A percentile compares a stretch with the other conserved stretches of the same genome.
Conservation (phyloP, 2,888 invertebrate genomes). For the Tipula lateralis region DNA sequence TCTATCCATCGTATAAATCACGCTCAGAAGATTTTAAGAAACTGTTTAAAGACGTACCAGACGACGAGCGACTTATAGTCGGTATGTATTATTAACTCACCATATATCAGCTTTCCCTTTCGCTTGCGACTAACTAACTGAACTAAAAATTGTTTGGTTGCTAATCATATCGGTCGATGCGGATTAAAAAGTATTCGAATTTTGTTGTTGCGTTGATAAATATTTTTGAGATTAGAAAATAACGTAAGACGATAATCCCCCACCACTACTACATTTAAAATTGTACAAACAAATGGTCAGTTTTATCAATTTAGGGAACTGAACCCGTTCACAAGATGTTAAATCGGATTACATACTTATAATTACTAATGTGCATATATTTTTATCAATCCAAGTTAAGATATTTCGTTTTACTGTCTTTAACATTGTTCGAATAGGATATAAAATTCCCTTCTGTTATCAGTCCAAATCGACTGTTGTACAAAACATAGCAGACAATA, state of each 20-base stretch:
- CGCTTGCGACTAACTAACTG: not conserved
- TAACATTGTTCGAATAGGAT: not conserved
- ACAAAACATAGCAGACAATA: not conserved
- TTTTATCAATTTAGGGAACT: not conserved
- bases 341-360: not conserved
- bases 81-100: constrained; percentile 57
- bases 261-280: not conserved
- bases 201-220: not conserved
- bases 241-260: not conserved
- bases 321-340: not conserved
- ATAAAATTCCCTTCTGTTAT: not conserved
- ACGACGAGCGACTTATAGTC: constrained; percentile 86
- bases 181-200: not conserved
- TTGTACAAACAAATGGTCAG: not conserved
- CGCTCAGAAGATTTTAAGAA: constrained; percentile 87
- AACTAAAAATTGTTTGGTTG: not conserved
- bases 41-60: constrained; percentile 86
- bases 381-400: not conserved
- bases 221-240: not conserved
- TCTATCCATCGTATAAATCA: constrained; percentile 91
- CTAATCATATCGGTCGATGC: not conserved
- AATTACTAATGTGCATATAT: not conserved
- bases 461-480: not conserved
- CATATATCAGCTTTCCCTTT: no score
- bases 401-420: not conserved